Conservation (phyloP, 2,888 invertebrate genomes). For the Heliconius hortense region DNA sequence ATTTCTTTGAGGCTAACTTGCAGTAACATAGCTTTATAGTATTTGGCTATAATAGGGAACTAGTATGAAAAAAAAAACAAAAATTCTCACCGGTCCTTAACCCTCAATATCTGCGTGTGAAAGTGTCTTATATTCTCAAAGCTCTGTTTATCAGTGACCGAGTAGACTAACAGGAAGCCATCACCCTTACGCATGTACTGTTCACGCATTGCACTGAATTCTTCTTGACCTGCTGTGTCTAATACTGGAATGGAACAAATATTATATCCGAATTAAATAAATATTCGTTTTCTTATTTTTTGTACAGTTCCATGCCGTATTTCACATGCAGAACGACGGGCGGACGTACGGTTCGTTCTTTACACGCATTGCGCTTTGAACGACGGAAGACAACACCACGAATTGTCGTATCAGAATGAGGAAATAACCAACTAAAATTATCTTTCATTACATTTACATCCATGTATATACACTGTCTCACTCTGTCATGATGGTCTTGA, state of each 20-base stretch:
- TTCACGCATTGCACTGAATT: slow-evolving; percentile 97
- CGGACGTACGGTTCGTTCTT: too few relatives aligned
- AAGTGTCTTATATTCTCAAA: slow-evolving; percentile 94
- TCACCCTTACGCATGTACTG: slow-evolving; percentile 97
- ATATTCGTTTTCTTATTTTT: not conserved
- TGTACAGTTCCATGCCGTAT: not conserved
- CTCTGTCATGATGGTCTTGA: too few relatives aligned
- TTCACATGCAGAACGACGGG: too few relatives aligned
- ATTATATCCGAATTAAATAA: too few relatives aligned
- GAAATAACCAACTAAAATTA: too few relatives aligned
- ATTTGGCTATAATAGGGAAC: not conserved
- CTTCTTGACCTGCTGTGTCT: slow-evolving; percentile 97
- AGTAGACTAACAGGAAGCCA: slow-evolving; percentile 96
- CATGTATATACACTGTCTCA: too few relatives aligned
- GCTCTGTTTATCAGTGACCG: slow-evolving; percentile 95
- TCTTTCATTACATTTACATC: too few relatives aligned
- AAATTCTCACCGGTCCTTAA: slow-evolving; percentile 83
- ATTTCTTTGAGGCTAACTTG: too few relatives aligned
- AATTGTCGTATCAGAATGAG: too few relatives aligned
- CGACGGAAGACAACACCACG: too few relatives aligned
- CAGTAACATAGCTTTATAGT: too few relatives aligned
- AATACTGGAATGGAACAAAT: slow-evolving; percentile 82
- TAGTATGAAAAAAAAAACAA: not conserved
- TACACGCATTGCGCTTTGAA: too few relatives aligned
- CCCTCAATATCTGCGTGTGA: slow-evolving; percentile 94